A percentile compares a stretch with the other conserved stretches of the same genome.
Conservation (phyloP, 1,140 invertebrate species). For the Drusus annulatus region DNA sequence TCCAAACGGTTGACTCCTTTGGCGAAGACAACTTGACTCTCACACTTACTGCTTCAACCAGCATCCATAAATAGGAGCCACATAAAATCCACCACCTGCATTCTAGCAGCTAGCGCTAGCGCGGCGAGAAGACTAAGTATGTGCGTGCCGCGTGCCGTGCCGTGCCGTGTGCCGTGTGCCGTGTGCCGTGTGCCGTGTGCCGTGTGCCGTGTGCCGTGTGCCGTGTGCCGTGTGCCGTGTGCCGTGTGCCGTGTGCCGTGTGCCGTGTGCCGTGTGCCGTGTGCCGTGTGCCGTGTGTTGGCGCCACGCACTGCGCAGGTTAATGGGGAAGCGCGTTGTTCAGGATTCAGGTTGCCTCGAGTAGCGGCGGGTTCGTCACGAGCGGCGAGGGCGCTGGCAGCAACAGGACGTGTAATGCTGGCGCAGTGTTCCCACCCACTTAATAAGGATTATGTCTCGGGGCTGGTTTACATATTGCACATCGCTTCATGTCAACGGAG, state of each 20-base stretch:
- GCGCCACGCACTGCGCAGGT: background rate
- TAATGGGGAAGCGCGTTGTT: background rate
- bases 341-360: background rate
- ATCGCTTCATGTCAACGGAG: too few species aligned
- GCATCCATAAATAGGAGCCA: background rate
- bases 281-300: background rate
- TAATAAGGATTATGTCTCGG: too few species aligned
- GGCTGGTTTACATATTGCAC: too few species aligned
- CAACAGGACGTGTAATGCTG: background rate
- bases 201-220: background rate
- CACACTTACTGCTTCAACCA: background rate
- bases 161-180: background rate
- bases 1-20: conserved; percentile 22
- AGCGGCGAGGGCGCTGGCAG: background rate
- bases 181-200: background rate
- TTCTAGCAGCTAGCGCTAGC: background rate
- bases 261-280: background rate
- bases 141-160: background rate
- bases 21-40: conserved; percentile 24
- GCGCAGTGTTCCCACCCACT: background rate
- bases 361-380: conserved; percentile 4
- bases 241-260: too few species aligned
- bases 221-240: too few species aligned
- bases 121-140: background rate
- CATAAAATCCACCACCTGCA: background rate